Evolutionary conservation across 2,888 invertebrate species (phyloP).

Genomic region (Chymomyza caudatula): DNA sequence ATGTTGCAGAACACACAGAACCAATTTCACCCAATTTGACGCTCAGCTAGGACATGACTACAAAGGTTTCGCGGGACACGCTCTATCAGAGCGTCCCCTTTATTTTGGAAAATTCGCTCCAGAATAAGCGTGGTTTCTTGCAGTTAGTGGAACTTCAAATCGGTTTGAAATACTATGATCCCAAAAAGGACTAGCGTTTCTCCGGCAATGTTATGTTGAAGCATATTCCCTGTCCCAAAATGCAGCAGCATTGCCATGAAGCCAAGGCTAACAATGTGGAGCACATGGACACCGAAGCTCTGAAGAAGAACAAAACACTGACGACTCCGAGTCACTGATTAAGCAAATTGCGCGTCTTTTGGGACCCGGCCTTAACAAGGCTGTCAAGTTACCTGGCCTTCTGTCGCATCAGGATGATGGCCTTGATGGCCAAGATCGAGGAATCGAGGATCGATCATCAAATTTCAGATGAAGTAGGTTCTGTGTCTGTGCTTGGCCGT

Average conservation of each 20-base stretch:
- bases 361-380: constrained; percentile 99
- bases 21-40: no score
- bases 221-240: constrained; percentile 98
- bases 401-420: constrained; percentile 97
- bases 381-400: constrained; percentile 87
- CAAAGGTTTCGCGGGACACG: no score
- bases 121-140: constrained; percentile 95
- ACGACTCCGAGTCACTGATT: constrained; percentile 99
- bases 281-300: constrained; percentile 98
- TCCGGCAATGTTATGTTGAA: constrained; percentile 99
- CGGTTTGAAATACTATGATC: constrained; percentile 99
- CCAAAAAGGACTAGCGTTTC: constrained; percentile 99
- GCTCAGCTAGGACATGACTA: no score
- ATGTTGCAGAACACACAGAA: no score
- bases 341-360: constrained; percentile 99
- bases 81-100: no score
- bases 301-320: constrained; percentile 99
- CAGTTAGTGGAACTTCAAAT: constrained; percentile 99
- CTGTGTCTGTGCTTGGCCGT: constrained; percentile 98
- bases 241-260: constrained; percentile 99
- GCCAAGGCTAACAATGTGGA: constrained; percentile 94
- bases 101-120: no score
- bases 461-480: constrained; percentile 99
- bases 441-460: constrained; percentile 99
- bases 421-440: constrained; percentile 96